A percentile compares a stretch with the other conserved stretches of the same genome.
Evolutionary conservation across 2,797 vertebrate genomes (phyloP).

Genomic region (Pseudomugil tenellus): DNA sequence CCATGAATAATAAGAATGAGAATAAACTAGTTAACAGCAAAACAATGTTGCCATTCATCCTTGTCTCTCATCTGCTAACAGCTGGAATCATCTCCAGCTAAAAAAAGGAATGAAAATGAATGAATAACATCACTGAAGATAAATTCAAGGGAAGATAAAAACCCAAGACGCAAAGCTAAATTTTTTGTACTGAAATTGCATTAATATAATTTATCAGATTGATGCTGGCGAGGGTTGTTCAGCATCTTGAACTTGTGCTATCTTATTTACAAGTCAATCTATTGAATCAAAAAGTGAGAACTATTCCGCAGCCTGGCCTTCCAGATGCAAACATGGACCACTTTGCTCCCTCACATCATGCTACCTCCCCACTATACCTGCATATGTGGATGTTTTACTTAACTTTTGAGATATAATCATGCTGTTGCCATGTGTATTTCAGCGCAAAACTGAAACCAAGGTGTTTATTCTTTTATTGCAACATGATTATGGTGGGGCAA

Average conservation of each 20-base stretch:
- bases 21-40: no score
- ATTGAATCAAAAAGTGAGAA: not conserved
- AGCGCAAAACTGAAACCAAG: constrained; percentile 11
- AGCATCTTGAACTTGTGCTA: not conserved
- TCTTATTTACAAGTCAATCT: not conserved
- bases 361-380: not conserved
- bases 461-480: constrained; percentile 15
- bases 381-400: not conserved
- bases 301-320: not conserved
- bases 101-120: no score
- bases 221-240: not conserved
- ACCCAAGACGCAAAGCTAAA: no score
- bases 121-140: no score
- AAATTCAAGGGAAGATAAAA: no score
- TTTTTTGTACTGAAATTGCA: no score
- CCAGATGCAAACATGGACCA: not conserved
- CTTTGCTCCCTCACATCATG: not conserved
- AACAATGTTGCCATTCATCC: no score
- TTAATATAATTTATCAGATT: no score
- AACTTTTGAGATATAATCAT: no score
- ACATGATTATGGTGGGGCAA: constrained; percentile 22
- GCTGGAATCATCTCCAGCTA: no score
- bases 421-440: not conserved
- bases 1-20: no score
- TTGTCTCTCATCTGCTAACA: no score